Percentiles rank a stretch among this genome's conserved stretches.
Evolutionary conservation across 1,140 invertebrate genomes (phyloP).

Genomic region (Drosophila saltans): DNA sequence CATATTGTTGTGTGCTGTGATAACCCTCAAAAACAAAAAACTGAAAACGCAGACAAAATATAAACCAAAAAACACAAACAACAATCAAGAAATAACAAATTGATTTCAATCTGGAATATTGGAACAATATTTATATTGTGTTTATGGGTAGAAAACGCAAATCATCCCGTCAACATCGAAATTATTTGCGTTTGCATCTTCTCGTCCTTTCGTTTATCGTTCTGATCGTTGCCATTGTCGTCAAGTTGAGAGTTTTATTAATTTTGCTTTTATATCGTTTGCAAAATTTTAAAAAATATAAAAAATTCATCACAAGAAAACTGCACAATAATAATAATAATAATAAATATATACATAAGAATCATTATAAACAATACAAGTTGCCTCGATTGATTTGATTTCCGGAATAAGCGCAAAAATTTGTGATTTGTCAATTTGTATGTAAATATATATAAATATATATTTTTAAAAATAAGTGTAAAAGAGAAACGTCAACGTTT

Average conservation of each 20-base stretch:
- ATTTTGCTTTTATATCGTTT: slow-evolving; percentile 82
- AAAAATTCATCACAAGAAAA: slow-evolving; percentile 59
- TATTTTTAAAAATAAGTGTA: slow-evolving; percentile 58
- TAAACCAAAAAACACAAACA: not conserved
- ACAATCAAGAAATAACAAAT: slow-evolving; percentile 17
- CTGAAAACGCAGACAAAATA: slow-evolving; percentile 44
- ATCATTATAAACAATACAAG: slow-evolving; percentile 48
- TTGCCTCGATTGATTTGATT: slow-evolving; percentile 64
- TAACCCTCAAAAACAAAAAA: slow-evolving; percentile 39
- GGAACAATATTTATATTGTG: slow-evolving; percentile 42
- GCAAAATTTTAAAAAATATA: slow-evolving; percentile 77
- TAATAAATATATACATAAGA: slow-evolving; percentile 30
- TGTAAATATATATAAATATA: slow-evolving; percentile 47
- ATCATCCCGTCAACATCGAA: slow-evolving; percentile 81
- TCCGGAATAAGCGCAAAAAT: slow-evolving; percentile 48
- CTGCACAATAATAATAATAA: slow-evolving; percentile 17
- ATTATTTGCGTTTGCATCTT: slow-evolving; percentile 83
- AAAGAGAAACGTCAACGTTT: slow-evolving; percentile 76
- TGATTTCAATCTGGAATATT: slow-evolving; percentile 45
- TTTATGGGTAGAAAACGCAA: slow-evolving; percentile 83
- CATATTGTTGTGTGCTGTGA: slow-evolving; percentile 38
- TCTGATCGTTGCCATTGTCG: slow-evolving; percentile 75
- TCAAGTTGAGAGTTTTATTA: slow-evolving; percentile 70
- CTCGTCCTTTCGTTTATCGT: slow-evolving; percentile 79
- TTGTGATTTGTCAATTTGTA: slow-evolving; percentile 75